Evolutionary conservation across 2,797 vertebrate genomes (phyloP).

Genomic region (Pseudochaenichthys georgianus): DNA sequence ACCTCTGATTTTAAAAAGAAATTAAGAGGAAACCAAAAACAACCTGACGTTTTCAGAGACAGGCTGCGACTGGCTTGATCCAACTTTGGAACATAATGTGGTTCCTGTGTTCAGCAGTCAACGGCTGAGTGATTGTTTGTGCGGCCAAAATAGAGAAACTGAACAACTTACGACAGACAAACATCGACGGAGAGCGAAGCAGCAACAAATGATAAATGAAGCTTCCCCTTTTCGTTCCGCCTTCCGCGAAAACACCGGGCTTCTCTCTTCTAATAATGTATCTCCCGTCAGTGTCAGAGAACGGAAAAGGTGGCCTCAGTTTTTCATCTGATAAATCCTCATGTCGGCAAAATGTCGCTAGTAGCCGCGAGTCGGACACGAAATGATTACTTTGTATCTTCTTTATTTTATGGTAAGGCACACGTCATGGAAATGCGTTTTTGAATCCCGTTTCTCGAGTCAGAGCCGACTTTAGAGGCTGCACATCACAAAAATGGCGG

Average conservation of each 20-base stretch:
- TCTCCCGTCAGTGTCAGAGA: conserved; percentile 72
- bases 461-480: conserved; percentile 76
- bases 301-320: conserved; percentile 72
- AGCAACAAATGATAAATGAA: conserved; percentile 72
- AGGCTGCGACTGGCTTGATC: conserved; percentile 69
- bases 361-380: conserved; percentile 27
- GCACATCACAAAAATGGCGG: conserved; percentile 86
- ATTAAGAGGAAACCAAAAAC: conserved; percentile 10
- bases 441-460: conserved; percentile 63
- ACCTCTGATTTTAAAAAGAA: conserved; percentile 14
- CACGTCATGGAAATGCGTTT: conserved; percentile 61
- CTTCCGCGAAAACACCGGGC: conserved; percentile 77
- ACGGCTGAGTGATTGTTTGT: conserved; percentile 17
- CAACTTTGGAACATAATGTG: conserved; percentile 80
- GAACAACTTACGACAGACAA: conserved; percentile 33
- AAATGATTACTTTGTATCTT: conserved; percentile 36
- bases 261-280: conserved; percentile 64
- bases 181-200: conserved; percentile 46
- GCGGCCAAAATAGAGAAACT: conserved; percentile 17
- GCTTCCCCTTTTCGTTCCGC: conserved; percentile 86
- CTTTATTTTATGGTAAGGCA: conserved; percentile 33
- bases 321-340: conserved; percentile 61
- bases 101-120: conserved; percentile 47
- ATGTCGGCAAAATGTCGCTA: conserved; percentile 48
- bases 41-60: conserved; percentile 76